A percentile compares a stretch with the other conserved stretches of the same genome.
Evolutionary conservation across 1,140 invertebrate genomes (phyloP).

Genomic region (Rhyacophila brunnea): DNA sequence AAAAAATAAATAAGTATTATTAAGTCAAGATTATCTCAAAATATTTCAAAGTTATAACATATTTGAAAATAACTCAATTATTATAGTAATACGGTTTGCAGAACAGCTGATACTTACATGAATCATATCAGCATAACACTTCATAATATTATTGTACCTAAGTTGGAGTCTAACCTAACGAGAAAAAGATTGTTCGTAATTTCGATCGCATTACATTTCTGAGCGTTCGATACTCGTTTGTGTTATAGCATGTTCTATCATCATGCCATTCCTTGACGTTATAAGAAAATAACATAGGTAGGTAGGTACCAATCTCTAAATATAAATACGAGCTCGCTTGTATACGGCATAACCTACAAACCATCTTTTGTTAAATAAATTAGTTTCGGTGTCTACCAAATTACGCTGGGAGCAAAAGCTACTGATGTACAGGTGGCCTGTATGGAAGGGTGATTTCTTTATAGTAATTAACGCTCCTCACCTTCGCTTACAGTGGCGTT

Average conservation of each 20-base stretch:
- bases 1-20: no score
- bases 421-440: slow-evolving; percentile 1
- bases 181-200: background rate
- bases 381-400: slow-evolving; percentile 60
- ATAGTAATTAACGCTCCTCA: background rate
- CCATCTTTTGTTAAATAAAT: slow-evolving; percentile 59
- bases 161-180: no score
- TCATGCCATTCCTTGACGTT: slow-evolving; percentile 33
- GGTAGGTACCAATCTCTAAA: slow-evolving; percentile 29
- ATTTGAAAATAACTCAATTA: no score
- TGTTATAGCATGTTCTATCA: slow-evolving; percentile 30
- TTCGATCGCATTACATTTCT: slow-evolving; percentile 8
- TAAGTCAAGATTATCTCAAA: no score
- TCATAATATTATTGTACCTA: no score
- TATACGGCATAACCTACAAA: slow-evolving; percentile 41
- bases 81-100: no score
- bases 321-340: slow-evolving; percentile 28
- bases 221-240: slow-evolving; percentile 21
- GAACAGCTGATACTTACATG: no score
- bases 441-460: slow-evolving; percentile 2
- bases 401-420: slow-evolving; percentile 47
- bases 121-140: no score
- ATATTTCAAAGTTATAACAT: no score
- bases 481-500: background rate
- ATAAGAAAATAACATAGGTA: slow-evolving; percentile 33